phyloP scores from a whole-genome alignment of 2,888 invertebrate genomes.

The Pyrochroa serraticornis region DNA sequence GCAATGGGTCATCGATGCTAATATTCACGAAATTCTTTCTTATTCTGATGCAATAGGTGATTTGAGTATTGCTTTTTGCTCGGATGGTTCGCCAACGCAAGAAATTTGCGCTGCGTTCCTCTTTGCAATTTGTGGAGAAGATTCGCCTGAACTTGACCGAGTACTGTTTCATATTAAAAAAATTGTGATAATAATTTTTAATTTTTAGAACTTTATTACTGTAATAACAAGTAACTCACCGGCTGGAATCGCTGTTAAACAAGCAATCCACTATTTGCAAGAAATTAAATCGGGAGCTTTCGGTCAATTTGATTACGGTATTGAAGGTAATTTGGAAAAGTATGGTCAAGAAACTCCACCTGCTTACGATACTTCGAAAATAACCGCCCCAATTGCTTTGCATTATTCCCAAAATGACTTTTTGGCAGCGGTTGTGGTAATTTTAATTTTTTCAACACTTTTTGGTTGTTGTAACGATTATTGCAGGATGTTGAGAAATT shows the following conservation, averaged over 20 bases:
- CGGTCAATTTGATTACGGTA: constrained; percentile 14
- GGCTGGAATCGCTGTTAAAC: background rate
- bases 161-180: background rate
- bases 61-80: background rate
- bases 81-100: background rate
- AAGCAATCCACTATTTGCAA: background rate
- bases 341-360: constrained; percentile 20
- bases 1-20: constrained; percentile 1
- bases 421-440: constrained; percentile 5
- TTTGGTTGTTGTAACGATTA: background rate
- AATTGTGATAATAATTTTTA: background rate
- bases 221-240: background rate
- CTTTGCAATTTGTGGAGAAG: background rate
- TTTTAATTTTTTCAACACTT: background rate
- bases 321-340: constrained; percentile 8
- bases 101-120: background rate
- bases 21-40: background rate
- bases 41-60: background rate
- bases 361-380: constrained; percentile 15
- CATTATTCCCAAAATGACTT: constrained; percentile 21
- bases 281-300: constrained; percentile 3
- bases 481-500: background rate
- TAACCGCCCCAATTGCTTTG: constrained; percentile 11
- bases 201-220: background rate
- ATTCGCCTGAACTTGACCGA: background rate